Evolutionary conservation across 2,888 invertebrate species (phyloP).

Genomic region (Octonoba sinensis): DNA sequence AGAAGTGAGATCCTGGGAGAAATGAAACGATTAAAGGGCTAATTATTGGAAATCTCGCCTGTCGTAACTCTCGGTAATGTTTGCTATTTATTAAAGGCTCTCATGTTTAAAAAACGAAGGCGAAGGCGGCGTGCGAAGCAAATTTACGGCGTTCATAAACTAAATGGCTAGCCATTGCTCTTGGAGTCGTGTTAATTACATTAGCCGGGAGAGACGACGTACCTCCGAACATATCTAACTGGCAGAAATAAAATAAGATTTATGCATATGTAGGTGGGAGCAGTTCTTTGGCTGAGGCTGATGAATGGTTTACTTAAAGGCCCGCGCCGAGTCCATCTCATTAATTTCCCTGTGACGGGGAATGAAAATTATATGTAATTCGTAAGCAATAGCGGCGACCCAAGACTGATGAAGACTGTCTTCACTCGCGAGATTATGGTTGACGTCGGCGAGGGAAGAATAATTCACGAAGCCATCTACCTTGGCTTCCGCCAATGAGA

Average conservation of each 20-base stretch:
- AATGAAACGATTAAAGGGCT: conserved; percentile 38
- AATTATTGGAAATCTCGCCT: conserved; percentile 59
- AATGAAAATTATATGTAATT: conserved; percentile 65
- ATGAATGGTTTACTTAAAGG: conserved; percentile 64
- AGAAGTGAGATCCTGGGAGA: too few species aligned
- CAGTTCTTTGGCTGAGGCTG: conserved; percentile 53
- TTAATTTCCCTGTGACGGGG: conserved; percentile 48
- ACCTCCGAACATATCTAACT: conserved; percentile 58
- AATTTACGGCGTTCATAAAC: conserved; percentile 64
- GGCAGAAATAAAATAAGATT: conserved; percentile 64
- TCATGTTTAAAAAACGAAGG: conserved; percentile 44
- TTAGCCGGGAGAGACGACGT: conserved; percentile 51
- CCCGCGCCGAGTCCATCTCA: conserved; percentile 43
- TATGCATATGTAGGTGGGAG: conserved; percentile 61
- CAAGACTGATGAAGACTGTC: conserved; percentile 64
- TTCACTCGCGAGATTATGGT: conserved; percentile 62
- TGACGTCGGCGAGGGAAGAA: conserved; percentile 54
- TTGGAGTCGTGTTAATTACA: conserved; percentile 62
- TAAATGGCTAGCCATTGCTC: conserved; percentile 63
- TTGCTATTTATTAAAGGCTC: conserved; percentile 56
- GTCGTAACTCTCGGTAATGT: conserved; percentile 37
- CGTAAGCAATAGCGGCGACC: conserved; percentile 59
- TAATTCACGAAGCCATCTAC: conserved; percentile 58
- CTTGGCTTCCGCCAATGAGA: conserved; percentile 50
- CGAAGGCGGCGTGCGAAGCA: conserved; percentile 38